Evolutionary conservation across 1,140 invertebrate genomes (phyloP), one percentile per base, ranked within the genome.

Genomic region (Drosophila kanapiae): DNA sequence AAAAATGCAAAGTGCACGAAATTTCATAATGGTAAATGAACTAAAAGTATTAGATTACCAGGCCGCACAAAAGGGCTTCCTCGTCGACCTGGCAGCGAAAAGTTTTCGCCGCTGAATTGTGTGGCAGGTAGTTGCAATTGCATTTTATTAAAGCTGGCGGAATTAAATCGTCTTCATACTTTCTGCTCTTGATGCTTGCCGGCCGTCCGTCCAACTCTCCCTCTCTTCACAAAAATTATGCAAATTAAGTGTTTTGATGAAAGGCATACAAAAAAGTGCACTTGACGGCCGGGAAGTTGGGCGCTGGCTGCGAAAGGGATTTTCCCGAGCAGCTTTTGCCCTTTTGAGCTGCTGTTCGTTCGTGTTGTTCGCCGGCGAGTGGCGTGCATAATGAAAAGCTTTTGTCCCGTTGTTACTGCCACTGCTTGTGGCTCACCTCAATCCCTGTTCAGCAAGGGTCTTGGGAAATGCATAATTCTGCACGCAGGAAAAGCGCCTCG

Each of bases 241-340:
- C 80, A 87, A 87, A 87, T 87, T 80, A 87, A 90, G 85, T 87
- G 85, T 84, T 88, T 75, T 84, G 85, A 88, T 87, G 84, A 87
- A 90, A 87, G 79, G 84, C 84, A 80, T 70, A 78, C 62, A 72
- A 75, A 77, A 81, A 81, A 81, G 78, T 81, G 78, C 82, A 85
- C 81, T 83, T 83, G 76, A 83, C 81, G 63, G 49, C 37, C 43
- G 49, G 57, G 56, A 51, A 67, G 72, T 47, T n/a, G 29, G 35
- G 68, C 62, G 59, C 23, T 7, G 16, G 40, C 29, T 29, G 38
- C 31, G 49, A 35, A 27, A 38, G 54, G 54, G 38, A 31, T 45
- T 60, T 64, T 49, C 43, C 49, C 57, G 47, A 38, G 59, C 67
- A 38, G 75, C 62, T 75, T 54, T 85, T 78, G 58, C 57, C 58